These are phyloP conservation scores for Conistra vaccinii DNA, from an alignment of 2,888 invertebrate species.

Conservation along the genomic window DNA sequence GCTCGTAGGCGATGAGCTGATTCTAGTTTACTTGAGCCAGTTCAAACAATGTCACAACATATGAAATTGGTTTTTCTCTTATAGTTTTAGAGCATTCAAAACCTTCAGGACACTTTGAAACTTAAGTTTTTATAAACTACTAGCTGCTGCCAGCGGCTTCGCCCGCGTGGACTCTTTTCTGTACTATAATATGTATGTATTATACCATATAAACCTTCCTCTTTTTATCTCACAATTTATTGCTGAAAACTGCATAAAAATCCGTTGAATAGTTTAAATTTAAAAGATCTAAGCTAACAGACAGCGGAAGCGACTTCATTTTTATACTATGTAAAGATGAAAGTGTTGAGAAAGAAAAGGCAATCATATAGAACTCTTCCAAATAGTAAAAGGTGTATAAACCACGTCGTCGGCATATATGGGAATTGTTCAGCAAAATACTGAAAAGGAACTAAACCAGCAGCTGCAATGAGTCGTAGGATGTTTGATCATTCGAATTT, in stretches of 20 bases:
- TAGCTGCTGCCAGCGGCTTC: too few species aligned
- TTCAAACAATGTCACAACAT: not conserved
- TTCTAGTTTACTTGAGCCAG: constrained; percentile 20
- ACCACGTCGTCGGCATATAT: not conserved
- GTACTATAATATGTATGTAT: too few species aligned
- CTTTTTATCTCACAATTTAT: too few species aligned
- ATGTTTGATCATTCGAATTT: too few species aligned
- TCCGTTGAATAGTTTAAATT: too few species aligned
- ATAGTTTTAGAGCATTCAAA: not conserved
- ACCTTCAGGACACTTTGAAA: not conserved
- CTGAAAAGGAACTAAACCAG: not conserved
- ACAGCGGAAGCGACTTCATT: too few species aligned
- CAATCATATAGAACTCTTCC: not conserved
- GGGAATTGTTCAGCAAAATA: not conserved
- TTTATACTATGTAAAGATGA: too few species aligned
- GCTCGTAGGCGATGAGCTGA: constrained; percentile 43
- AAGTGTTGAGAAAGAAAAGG: not conserved
- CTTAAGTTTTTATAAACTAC: too few species aligned
- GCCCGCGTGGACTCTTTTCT: too few species aligned
- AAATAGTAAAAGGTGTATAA: not conserved
- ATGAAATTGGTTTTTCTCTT: not conserved
- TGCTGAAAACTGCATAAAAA: too few species aligned
- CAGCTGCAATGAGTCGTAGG: not conserved
- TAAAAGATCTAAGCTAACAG: too few species aligned
- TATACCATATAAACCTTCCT: too few species aligned